Base-by-base conservation (phyloP, 1,140 invertebrate species). In the Dermatophagoides farinae region DNA sequence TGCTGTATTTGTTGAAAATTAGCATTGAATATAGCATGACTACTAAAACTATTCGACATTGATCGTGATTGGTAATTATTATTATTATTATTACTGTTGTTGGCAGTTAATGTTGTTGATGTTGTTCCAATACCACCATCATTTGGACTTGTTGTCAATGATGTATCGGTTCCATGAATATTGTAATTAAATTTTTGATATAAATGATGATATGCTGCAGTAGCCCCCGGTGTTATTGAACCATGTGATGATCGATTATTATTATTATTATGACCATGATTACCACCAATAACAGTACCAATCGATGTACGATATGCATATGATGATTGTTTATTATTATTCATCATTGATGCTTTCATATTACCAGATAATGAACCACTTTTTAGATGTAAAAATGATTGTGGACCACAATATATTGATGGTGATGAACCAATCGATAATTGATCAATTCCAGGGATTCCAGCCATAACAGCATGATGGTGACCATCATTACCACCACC, bases 361-460 rank as follows among this genome's bases (percentile, higher is more conserved):
- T 31, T 2, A 31, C 31, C 31, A 31, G 31, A 31, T 31, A 31
- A 4, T 31, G 31, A 31, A 31, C 31, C 31, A 31, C 31, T 31
- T 31, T 31, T 31, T 31, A 31, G 8, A 31, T 31, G 2, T 31
- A 31, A 31, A 43, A 43, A 18, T 16, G 41, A 43, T 6, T 43
- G 12, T 43, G 2, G 41, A 43, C n/a, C 12, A 38, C 31, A 11
- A 44, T 84, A 88, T 52, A 82, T 83, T 63, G 83, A 86, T 23
- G 61, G 79, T 85, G 63, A 65, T 54, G 52, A 65, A 39, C 25
- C 80, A 75, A 65, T 79, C 80, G 44, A 87, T 20, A 60, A 23
- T 43, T 60, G 58, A 70, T 77, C 70, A 64, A 80, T 4, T 4
- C 2, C 31, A 31, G 75, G 68, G 88, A 85, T 65, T 85, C 84